phyloP scores from a whole-genome alignment of 2,888 invertebrate genomes.

The Clusia tigrina region DNA sequence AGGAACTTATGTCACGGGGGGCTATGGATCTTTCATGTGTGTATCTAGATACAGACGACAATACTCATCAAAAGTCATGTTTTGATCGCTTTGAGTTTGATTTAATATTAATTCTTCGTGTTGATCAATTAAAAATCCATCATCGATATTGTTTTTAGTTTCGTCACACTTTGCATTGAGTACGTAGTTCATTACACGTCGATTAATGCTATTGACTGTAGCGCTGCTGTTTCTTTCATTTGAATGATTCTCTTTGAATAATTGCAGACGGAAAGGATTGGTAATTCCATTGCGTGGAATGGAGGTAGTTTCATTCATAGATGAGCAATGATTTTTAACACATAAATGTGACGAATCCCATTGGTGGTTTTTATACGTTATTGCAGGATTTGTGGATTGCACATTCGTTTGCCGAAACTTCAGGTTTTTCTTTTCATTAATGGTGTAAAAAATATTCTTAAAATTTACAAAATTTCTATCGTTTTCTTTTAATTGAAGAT shows the following conservation, averaged over 20 bases:
- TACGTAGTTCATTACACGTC: constrained; percentile 23
- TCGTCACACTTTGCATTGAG: constrained; percentile 22
- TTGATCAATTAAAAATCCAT: background rate
- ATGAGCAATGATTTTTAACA: too few relatives aligned
- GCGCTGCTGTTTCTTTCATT: background rate
- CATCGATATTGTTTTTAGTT: background rate
- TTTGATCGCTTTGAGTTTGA: background rate
- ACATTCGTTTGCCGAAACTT: constrained; percentile 4
- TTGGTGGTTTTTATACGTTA: constrained; percentile 4
- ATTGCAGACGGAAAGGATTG: constrained; percentile 32
- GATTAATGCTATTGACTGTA: constrained; percentile 17
- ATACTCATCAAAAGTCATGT: constrained; percentile 23
- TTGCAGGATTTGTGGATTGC: constrained; percentile 11
- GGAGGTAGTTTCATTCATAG: background rate
- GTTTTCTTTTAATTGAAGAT: background rate
- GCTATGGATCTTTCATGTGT: background rate
- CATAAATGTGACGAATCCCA: too few relatives aligned
- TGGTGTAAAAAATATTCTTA: constrained; percentile 11
- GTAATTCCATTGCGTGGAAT: background rate
- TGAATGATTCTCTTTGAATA: constrained; percentile 15
- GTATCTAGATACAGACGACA: constrained; percentile 10
- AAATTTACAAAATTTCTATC: constrained; percentile 11
- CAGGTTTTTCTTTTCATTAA: background rate
- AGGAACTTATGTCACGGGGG: background rate
- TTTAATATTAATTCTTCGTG: background rate